Conservation (phyloP, 2,113 vertebrate genomes). For the Aegithalos caudatus region DNA sequence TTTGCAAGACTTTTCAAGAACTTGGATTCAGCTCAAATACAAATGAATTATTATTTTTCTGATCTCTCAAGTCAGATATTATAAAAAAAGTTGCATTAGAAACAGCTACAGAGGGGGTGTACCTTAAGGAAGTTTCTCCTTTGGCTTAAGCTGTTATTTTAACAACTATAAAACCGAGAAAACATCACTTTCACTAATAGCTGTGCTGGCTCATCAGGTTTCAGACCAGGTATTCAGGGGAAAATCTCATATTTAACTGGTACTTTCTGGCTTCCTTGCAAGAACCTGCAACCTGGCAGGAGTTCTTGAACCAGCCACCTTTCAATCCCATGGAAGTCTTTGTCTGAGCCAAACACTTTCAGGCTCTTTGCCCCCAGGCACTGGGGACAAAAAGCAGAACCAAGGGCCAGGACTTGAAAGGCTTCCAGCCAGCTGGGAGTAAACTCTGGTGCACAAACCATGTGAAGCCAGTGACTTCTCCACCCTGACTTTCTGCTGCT, state of each 20-base stretch:
- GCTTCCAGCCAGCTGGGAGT: not conserved
- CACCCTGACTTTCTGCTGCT: not conserved
- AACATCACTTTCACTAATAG: not conserved
- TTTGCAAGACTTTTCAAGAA: not conserved
- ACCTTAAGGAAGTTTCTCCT: not conserved
- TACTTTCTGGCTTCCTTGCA: not conserved
- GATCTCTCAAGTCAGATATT: not conserved
- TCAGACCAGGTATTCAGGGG: not conserved
- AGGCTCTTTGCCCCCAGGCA: not conserved
- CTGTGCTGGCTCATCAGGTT: not conserved
- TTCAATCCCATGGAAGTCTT: not conserved
- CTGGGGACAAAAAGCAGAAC: not conserved
- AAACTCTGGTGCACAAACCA: not conserved
- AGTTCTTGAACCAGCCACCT: not conserved
- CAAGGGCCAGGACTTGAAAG: not conserved
- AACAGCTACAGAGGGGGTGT: not conserved
- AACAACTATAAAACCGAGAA: not conserved
- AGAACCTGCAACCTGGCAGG: not conserved
- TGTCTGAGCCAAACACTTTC: not conserved
- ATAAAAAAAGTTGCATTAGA: not conserved
- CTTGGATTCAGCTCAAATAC: not conserved
- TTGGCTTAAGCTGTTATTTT: not conserved
- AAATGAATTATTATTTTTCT: not conserved
- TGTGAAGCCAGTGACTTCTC: not conserved
- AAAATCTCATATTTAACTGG: not conserved